These are phyloP conservation scores for Hypanus sabinus DNA, from an alignment of 2,113 vertebrate species.

Conservation along the genomic window DNA sequence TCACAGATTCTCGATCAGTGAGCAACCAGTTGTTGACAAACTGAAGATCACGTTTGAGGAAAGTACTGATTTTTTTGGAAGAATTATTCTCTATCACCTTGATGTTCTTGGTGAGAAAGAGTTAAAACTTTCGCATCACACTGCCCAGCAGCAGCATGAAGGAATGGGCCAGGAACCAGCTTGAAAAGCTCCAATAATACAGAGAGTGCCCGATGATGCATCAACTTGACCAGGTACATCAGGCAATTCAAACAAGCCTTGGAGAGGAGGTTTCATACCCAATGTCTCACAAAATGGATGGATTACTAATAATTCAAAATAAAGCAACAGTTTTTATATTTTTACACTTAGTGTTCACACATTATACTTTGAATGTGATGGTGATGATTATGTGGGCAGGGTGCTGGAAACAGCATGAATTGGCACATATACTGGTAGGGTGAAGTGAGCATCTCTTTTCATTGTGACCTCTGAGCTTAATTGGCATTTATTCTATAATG, in stretches of 20 bases:
- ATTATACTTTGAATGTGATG: neutral
- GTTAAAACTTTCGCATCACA: slow-evolving; percentile 33
- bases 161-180: neutral
- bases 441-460: neutral
- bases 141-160: neutral
- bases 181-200: neutral
- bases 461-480: neutral
- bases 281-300: neutral
- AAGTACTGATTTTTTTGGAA: slow-evolving; percentile 84
- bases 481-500: too few species aligned
- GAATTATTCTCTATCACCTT: slow-evolving; percentile 81
- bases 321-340: neutral
- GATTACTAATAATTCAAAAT: neutral
- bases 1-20: slow-evolving; percentile 77
- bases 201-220: neutral
- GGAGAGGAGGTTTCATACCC: neutral
- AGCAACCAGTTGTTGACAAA: slow-evolving; percentile 59
- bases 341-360: neutral
- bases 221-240: neutral
- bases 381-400: neutral
- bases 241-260: neutral
- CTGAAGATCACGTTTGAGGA: slow-evolving; percentile 82
- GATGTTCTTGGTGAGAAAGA: slow-evolving; percentile 69
- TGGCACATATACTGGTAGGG: too few species aligned
- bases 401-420: neutral